Base-by-base conservation (phyloP, 2,797 vertebrate genomes). In the Bothrops alternatus region DNA sequence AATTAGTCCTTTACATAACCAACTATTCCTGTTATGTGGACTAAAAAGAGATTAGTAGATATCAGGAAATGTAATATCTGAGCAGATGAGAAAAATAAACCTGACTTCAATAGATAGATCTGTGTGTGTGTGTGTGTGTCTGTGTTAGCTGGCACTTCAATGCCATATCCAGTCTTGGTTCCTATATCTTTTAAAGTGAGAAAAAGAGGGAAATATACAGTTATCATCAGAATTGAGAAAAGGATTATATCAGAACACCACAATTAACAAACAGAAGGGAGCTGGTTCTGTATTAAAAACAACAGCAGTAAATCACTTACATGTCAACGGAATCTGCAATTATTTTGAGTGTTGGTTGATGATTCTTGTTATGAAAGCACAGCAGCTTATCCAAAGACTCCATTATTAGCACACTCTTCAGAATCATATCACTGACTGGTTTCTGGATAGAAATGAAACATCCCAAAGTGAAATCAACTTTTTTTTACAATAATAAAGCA, bases 401-500 rank as follows among this genome's bases (percentile, higher is more conserved):
- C 18, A 32, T 60, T 73, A 55, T 92, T 73, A 28, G 11, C 23
- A 8, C 7, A 47, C 16, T 23, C 3, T 85, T 37, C 37, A 90
- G 26, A 12, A 4, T 42, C 32, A 89, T 2, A 85, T 90, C 88
- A n/a, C 78, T 42, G 94, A 94, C 37, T 32, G 12, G 91, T 95
- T 95, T 89, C 89, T 91, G 60, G 69, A 6, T 58, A 20, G 42
- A 94, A 93, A 65, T 82, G 65, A 92, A 85, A 93, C 90, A 89
- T 50, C 61, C 1, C 47, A 42, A 3, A 16, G 0, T 87, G 2
- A 0, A 65, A 10, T 10, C 25, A 65, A 55, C 55, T 93, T 53
- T 53, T 47, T 78, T 57, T 90, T 37, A 95, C 93, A 93, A 91
- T 47, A 63, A 91, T 25, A 91, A 91, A 93, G 91, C 26, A 0